Evolutionary conservation across 2,888 invertebrate species (phyloP), one percentile per base, ranked within the genome.

Genomic region (Calameuta filiformis): DNA sequence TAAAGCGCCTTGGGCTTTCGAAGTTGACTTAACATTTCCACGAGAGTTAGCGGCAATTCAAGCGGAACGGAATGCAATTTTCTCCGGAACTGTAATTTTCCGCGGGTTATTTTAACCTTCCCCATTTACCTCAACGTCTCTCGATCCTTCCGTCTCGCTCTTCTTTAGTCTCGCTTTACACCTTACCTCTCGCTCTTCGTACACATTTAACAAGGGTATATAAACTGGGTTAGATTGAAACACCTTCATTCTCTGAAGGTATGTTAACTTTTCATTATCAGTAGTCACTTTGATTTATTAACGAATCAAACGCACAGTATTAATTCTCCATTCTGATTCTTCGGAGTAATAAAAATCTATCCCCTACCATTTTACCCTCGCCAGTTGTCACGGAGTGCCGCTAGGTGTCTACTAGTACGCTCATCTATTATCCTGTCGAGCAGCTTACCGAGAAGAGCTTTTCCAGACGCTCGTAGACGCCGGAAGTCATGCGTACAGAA

Each of bases 11-110:
- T 35, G 74, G 74, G 74, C 68, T 75, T 75, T 71, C 69, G 73
- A 33, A 75, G 71, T 76, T 73, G 69, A 76, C 76, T 77, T 73
- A 76, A 78, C 69, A 40, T 75, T 78, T 76, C 75, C 78, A 68
- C 69, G 33, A 68, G 75, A 75, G 75, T 78, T 75, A 76, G 78
- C 71, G 37, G 78, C 71, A 68, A 69, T 73, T 75, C 79, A 68
- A 75, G 79, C 71, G 76, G 79, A 79, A 80, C 76, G 81, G 80
- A 82, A 83, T 83, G 83, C 82, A 83, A 83, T 83, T 83, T 83
- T 80, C 78, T 69, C 71, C 75, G 80, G 77, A 76, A 79, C 75
- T 76, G 82, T 80, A 80, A 83, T 83, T 82, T 82, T 81, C 81
- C 77, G 11, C 34, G 75, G 77, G 75, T 77, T 79, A 74, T 79